phyloP scores from a whole-genome alignment of 2,113 vertebrate genomes.

The Gavialis gangeticus region DNA sequence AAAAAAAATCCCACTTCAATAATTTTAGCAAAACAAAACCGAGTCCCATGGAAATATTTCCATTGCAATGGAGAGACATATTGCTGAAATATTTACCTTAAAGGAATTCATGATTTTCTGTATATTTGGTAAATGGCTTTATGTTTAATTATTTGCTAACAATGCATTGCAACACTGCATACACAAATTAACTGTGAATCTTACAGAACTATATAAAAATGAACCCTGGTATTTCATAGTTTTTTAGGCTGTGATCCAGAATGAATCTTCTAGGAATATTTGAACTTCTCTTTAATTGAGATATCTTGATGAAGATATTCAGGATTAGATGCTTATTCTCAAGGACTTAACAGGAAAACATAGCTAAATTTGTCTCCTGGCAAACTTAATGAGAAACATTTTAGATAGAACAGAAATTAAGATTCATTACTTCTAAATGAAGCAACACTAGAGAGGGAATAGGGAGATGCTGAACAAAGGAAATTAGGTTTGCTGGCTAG shows the following conservation, averaged over 20 bases:
- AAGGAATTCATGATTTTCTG: too few relatives aligned
- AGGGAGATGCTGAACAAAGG: slow-evolving; percentile 17
- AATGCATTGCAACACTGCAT: background rate
- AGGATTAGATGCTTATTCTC: slow-evolving; percentile 11
- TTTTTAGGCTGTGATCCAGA: background rate
- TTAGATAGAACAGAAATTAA: slow-evolving; percentile 37
- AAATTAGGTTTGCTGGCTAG: slow-evolving; percentile 46
- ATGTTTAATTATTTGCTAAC: background rate
- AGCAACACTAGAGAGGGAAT: slow-evolving; percentile 18
- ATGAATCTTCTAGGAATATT: background rate
- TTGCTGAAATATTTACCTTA: background rate
- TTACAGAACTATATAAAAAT: background rate
- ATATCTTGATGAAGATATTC: background rate
- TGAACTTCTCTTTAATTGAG: background rate
- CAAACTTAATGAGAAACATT: slow-evolving; percentile 26
- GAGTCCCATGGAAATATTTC: background rate
- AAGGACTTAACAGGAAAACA: slow-evolving; percentile 36
- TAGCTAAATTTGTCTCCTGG: slow-evolving; percentile 20
- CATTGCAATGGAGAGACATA: background rate
- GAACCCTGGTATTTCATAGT: background rate
- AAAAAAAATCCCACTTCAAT: background rate
- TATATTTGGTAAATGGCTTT: background rate
- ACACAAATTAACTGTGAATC: background rate
- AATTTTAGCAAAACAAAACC: background rate
- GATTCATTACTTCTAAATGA: slow-evolving; percentile 39